Conservation (phyloP, 2,113 vertebrate species). For the Poeciliopsis retropinna region DNA sequence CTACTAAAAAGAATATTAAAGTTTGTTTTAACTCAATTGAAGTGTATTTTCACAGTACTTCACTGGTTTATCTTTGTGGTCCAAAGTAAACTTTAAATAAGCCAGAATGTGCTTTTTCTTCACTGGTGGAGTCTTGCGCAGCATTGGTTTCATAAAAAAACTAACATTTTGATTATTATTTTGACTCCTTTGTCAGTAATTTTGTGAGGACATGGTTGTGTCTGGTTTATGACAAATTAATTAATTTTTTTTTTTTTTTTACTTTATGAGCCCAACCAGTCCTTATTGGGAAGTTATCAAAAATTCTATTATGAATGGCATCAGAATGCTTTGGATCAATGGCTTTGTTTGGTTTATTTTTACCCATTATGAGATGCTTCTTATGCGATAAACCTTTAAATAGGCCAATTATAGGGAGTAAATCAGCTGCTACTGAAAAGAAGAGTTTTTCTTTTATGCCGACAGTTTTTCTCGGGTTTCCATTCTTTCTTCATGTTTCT, state of each 20-base stretch:
- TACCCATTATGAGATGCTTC: too few species aligned
- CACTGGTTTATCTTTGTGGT: too few species aligned
- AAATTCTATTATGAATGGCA: not conserved
- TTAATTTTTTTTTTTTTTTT: not conserved
- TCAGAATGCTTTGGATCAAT: not conserved
- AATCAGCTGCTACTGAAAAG: not conserved
- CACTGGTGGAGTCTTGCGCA: not conserved
- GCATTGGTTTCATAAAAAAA: not conserved
- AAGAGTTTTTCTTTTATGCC: not conserved
- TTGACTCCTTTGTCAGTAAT: not conserved
- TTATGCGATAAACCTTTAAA: too few species aligned
- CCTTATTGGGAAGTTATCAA: not conserved
- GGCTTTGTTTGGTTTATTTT: not conserved
- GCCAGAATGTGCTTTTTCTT: too few species aligned
- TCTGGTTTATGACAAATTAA: not conserved
- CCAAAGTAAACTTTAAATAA: too few species aligned
- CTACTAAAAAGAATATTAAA: too few species aligned
- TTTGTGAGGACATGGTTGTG: not conserved
- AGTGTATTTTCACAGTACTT: too few species aligned
- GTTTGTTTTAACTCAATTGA: too few species aligned
- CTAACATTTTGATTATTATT: not conserved
- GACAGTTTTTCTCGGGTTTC: not conserved
- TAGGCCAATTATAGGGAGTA: too few species aligned
- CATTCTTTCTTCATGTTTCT: not conserved
- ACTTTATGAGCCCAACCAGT: not conserved